Conservation (phyloP, 1,140 invertebrate genomes). For the Papilio helenus region DNA sequence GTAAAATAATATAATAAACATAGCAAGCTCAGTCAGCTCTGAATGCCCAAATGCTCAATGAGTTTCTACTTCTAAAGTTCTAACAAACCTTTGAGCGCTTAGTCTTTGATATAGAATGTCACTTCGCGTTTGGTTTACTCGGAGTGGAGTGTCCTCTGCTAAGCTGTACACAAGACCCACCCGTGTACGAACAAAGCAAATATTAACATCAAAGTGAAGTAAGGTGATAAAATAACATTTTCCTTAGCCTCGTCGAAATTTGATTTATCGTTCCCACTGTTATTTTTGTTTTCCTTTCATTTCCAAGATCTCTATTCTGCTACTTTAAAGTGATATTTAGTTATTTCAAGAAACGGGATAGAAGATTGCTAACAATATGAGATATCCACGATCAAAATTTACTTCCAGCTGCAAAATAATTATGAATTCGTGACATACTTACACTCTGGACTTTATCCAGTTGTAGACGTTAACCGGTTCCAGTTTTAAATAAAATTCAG, state of each 20-base stretch:
- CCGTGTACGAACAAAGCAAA: slow-evolving; percentile 13
- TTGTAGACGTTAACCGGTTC: neutral
- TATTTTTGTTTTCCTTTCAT: neutral
- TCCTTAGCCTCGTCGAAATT: neutral
- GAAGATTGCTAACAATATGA: too few relatives aligned
- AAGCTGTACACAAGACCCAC: neutral
- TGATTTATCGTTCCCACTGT: neutral
- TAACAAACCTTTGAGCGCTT: slow-evolving; percentile 23
- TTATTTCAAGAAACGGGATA: too few relatives aligned
- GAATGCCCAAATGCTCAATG: neutral
- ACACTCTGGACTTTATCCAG: neutral
- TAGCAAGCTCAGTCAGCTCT: neutral
- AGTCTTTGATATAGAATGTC: slow-evolving; percentile 27
- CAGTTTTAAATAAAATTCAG: neutral
- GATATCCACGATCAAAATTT: too few relatives aligned
- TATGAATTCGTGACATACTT: neutral
- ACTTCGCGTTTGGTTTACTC: slow-evolving; percentile 6
- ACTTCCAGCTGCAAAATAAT: too few relatives aligned
- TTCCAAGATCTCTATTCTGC: neutral
- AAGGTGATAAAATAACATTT: slow-evolving; percentile 31
- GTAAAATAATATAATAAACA: too few relatives aligned
- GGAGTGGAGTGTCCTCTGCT: neutral
- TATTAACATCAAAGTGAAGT: slow-evolving; percentile 30
- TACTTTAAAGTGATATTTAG: neutral
- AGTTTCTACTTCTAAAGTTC: slow-evolving; percentile 14